These are phyloP conservation scores for Cyprinodon diabolis DNA, from an alignment of 2,797 vertebrate species.

Conservation along the genomic window DNA sequence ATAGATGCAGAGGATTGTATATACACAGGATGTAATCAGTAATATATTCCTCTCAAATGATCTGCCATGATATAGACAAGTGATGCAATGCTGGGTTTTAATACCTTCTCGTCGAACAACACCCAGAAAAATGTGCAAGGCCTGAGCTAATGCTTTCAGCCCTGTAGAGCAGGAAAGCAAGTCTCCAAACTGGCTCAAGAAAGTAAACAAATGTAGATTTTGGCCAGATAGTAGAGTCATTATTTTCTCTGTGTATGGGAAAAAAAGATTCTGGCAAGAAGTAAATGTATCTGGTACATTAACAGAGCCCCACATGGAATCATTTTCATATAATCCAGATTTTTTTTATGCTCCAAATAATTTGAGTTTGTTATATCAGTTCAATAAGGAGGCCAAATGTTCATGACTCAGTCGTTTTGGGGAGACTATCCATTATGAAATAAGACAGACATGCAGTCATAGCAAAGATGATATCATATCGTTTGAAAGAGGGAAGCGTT, in stretches of 20 bases:
- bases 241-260: conserved; percentile 58
- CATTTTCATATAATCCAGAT: conserved; percentile 40
- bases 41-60: conserved; percentile 37
- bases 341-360: not conserved
- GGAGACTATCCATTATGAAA: not conserved
- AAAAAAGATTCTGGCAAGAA: conserved; percentile 58
- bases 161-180: conserved; percentile 29
- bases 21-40: conserved; percentile 47
- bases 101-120: conserved; percentile 36
- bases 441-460: not conserved
- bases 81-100: conserved; percentile 58
- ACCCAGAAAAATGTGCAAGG: conserved; percentile 30
- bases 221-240: conserved; percentile 55
- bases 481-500: not conserved
- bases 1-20: conserved; percentile 43
- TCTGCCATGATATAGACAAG: conserved; percentile 41
- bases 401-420: not conserved
- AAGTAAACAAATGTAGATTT: conserved; percentile 55
- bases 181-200: conserved; percentile 36
- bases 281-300: conserved; percentile 43
- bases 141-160: conserved; percentile 27
- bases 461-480: not conserved
- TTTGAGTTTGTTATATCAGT: not conserved
- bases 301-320: conserved; percentile 39
- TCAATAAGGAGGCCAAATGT: not conserved